Evolutionary conservation across 2,797 vertebrate species (phyloP).

Genomic region (Heliangelus exortis): DNA sequence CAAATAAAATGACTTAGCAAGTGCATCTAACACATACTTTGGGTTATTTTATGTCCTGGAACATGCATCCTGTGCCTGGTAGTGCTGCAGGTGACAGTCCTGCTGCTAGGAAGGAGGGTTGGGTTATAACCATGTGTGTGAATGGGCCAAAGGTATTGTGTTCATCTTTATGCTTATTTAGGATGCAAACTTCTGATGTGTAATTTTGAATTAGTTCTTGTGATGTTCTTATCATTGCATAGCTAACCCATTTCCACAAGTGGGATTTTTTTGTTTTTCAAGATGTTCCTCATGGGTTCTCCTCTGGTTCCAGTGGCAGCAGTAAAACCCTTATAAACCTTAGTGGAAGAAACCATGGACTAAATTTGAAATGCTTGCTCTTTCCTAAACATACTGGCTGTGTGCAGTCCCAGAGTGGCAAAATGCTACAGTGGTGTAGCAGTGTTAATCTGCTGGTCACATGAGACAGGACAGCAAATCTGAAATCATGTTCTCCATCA

Average conservation of each 20-base stretch:
- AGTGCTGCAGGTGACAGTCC: neutral
- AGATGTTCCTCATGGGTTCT: neutral
- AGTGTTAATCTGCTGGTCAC: neutral
- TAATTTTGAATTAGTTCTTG: neutral
- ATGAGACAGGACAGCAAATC: neutral
- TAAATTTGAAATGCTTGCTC: no score
- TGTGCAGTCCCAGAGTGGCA: neutral
- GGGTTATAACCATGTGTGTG: accelerated
- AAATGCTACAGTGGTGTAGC: neutral
- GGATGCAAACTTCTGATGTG: neutral
- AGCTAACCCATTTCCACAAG: neutral
- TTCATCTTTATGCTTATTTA: neutral
- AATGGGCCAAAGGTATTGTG: neutral
- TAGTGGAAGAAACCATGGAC: neutral
- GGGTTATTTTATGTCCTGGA: accelerated
- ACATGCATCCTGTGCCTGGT: accelerated
- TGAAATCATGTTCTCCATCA: neutral
- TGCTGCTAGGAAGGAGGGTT: neutral
- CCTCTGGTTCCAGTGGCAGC: neutral
- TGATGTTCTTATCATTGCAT: accelerated
- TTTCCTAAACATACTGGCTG: neutral
- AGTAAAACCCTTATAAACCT: neutral
- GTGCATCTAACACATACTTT: neutral
- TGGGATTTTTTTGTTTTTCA: no score
- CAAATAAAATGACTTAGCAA: neutral